A percentile compares a stretch with the other conserved stretches of the same genome.
phyloP scores from a whole-genome alignment of 2,888 invertebrate genomes.

The Polyommatus iphigenia region DNA sequence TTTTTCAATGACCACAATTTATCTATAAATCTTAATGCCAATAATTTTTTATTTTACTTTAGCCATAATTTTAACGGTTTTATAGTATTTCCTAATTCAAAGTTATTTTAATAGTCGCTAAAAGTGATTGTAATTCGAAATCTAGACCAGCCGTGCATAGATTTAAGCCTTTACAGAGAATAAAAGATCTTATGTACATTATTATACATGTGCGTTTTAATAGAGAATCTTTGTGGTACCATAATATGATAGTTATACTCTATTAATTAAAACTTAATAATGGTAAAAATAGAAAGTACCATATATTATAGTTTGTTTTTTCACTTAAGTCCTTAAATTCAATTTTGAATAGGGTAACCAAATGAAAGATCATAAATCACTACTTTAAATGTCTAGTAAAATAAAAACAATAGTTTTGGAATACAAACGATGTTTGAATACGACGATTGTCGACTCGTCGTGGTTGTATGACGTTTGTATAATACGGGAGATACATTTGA shows the following conservation, averaged over 20 bases:
- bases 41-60: not conserved
- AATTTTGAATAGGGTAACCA: not conserved
- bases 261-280: not conserved
- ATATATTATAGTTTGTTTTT: not conserved
- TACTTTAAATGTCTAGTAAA: no score
- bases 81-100: not conserved
- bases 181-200: not conserved
- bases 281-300: not conserved
- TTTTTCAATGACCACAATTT: not conserved
- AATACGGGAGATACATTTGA: slow-evolving; percentile 35
- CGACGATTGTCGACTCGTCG: not conserved
- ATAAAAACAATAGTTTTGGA: no score
- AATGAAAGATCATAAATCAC: not conserved
- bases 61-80: not conserved
- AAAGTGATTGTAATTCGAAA: not conserved
- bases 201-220: not conserved
- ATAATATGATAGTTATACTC: not conserved
- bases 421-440: not conserved
- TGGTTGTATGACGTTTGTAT: not conserved
- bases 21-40: not conserved
- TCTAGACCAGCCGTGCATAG: not conserved
- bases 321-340: not conserved
- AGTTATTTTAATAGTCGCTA: not conserved
- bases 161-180: not conserved
- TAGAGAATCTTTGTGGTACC: not conserved